These are phyloP conservation scores for Eurois occulta DNA, from an alignment of 2,888 invertebrate genomes.

Conservation along the genomic window DNA sequence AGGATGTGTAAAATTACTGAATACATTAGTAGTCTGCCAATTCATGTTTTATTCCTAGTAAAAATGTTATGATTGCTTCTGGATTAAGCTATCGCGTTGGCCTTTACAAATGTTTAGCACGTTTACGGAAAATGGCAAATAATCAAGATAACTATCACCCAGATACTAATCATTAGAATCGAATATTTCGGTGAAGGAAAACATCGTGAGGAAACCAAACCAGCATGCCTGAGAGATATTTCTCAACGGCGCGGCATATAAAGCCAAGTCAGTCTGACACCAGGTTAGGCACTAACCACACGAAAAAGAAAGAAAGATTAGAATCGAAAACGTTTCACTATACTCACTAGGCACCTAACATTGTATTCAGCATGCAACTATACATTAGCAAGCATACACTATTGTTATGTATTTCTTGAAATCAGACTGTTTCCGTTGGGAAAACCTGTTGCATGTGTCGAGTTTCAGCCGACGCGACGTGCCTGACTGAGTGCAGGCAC, in stretches of 20 bases:
- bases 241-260: no score
- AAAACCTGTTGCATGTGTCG: constrained; percentile 15
- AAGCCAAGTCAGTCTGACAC: no score
- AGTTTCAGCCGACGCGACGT: constrained; percentile 30
- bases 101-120: not conserved
- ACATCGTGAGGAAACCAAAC: no score
- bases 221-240: no score
- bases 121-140: not conserved
- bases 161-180: not conserved
- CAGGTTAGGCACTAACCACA: not conserved
- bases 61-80: constrained; percentile 6
- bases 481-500: not conserved
- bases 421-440: constrained; percentile 4
- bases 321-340: no score
- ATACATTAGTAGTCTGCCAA: constrained; percentile 4
- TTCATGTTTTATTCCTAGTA: constrained; percentile 8
- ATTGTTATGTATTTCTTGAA: not conserved
- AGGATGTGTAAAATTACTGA: constrained; percentile 27
- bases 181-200: no score
- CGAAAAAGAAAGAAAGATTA: not conserved
- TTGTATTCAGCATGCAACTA: not conserved
- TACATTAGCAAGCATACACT: not conserved
- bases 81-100: constrained; percentile 14
- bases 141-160: not conserved
- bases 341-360: no score